Evolutionary conservation across 2,113 vertebrate species (phyloP), one percentile per base, ranked within the genome.

Genomic region (Tachysurus vachellii): DNA sequence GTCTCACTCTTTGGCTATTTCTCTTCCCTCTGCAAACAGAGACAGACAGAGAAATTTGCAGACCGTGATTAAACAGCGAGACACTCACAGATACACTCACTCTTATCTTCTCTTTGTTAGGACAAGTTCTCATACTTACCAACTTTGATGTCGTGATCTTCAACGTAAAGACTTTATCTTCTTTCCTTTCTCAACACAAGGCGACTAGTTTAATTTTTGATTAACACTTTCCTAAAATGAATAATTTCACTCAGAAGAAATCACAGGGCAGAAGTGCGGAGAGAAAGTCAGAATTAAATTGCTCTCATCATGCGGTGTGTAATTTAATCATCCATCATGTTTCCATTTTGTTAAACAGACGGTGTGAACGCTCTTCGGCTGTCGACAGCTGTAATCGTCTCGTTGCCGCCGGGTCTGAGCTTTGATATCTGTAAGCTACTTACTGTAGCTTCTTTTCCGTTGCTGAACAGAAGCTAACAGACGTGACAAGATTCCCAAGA

Each of bases 251-350:
- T 70, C 47, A 54, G 64, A 47, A 14, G 64, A 21, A 36, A 84
- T 84, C 31, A 84, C 82, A 84, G 82, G 19, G 66, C 66, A 84
- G 82, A 21, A 57, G 36, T n/a, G n/a, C 26, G 56, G 82, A 36
- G 50, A 66, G 53, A 62, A 84, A 84, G 57, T 54, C n/a, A 23
- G n/a, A 17, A 14, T 16, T 83, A 61, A n/a, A 83, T 66, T 53
- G 28, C 53, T 84, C 28, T 4, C 66, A 23, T 84, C 50, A 42
- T 12, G 0, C 5, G 17, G 16, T 70, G 64, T 84, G 66, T 84
- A 84, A 84, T 84, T 84, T 64, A 84, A 53, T 26, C n/a, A 6
- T 83, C 62, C 4, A n/a, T 68, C 62, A 68, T 42, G 56, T 80
- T 80, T 61, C 50, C 36, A 31, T 36, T 80, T 80, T 42, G 56